Evolutionary conservation across 2,888 invertebrate genomes (phyloP), one percentile per base, ranked within the genome.

Genomic region (Diloba caeruleocephala): DNA sequence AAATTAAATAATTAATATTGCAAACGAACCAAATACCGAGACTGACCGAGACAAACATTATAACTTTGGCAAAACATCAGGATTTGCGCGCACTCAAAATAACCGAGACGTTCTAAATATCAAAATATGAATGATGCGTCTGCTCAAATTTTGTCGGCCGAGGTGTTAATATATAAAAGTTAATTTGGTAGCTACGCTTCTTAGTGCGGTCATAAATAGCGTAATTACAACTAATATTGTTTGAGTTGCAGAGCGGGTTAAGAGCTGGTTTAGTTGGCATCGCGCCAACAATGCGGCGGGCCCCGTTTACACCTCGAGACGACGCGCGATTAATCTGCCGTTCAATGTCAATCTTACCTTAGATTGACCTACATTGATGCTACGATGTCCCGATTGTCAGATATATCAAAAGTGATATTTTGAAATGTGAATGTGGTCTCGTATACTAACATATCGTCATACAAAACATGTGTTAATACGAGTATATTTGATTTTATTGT

Each of bases 281-380:
- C 3, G 1, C 10, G 84, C 90, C 90, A 89, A 81, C 71, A 74
- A 71, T 72, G 60, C 46, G 74, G 58, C 58, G 72, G 49, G 66
- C 74, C 73, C 74, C 74, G 74, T 75, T 79, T 77, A 82, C 80
- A 80, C 76, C 71, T 68, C 71, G 67, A 71, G 78, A 77, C 78
- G 76, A 61, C 76, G 66, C 67, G 76, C 72, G 74, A 80, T 81
- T 67, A 61, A 67, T 64, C 51, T 71, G 37, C 62, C 69, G 74
- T 84, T 86, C 90, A 91, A 89, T 90, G 90, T 90, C 90, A 89
- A 84, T 85, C 79, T 78, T 76, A 71, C 73, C 71, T 72, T 55
- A 71, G 64, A 69, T 55, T 78, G 82, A 83, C 85, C 86, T 74
- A 85, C 68, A 77, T 81, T 50, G 25, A 38, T 51, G 42, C 51